Evolutionary conservation across 2,888 invertebrate genomes (phyloP), one percentile per base, ranked within the genome.

Genomic region (Noctua pronuba): DNA sequence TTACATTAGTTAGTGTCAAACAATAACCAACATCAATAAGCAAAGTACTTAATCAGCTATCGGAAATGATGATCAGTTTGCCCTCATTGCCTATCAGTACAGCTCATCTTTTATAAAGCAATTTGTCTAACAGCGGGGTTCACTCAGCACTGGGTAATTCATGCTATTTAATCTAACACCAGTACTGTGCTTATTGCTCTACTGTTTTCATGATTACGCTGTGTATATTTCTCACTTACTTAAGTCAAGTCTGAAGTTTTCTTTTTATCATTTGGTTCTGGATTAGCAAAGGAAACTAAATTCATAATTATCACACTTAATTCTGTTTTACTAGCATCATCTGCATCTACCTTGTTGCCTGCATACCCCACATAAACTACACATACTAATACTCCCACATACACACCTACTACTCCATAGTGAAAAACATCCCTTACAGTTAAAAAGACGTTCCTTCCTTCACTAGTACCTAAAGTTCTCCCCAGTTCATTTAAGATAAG

Each of bases 401-500:
- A 73, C 49, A 73, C 65, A 72, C 70, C 60, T 75, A 87, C 41
- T 65, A 41, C 41, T 41, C 38, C 70, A 77, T 80, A 77, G 69
- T 71, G 86, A 65, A 86, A 88, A 81, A 71, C 79, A 77, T 85
- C 89, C 88, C 89, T 87, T 88, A 78, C 69, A 69, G 80, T 89
- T 88, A 88, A 89, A 89, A 89, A 89, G 85, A 87, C 88, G 84
- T 84, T 86, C 75, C 67, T 75, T 88, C 82, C 77, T 86, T 82
- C 68, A 72, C 74, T 18, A 85, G 86, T 92, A 94, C 93, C 93
- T 94, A 94, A 92, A 89, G 81, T 84, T 89, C 93, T 92, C 95
- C 95, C 95, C 92, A 95, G 95, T 95, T 95, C 95, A 95, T 95
- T 96, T 95, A 95, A 95, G 95, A 94, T 91, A 90, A 94, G 95